Base-by-base conservation (phyloP, 2,888 invertebrate genomes). In the Netelia fuscicornis region DNA sequence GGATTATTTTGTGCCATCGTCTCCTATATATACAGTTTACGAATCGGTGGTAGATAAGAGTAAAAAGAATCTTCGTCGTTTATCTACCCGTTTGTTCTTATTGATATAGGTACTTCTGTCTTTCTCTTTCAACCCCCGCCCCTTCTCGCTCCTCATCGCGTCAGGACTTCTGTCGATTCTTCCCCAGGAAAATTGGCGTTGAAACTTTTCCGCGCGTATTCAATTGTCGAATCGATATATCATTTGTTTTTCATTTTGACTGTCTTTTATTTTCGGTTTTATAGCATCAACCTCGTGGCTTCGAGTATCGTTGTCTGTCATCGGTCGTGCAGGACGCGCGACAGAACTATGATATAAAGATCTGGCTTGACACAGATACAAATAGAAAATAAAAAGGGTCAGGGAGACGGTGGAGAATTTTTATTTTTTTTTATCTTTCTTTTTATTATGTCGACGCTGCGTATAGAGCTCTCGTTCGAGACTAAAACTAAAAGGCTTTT, bases 401-500 rank as follows among this genome's bases (percentile, higher is more conserved):
- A 48, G 20, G 48, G 48, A 10, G 67, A 10, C n/a, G 20, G 48
- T 2, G 37, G 20, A 48, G 48, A 70, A 20, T 58, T 58, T 78
- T 77, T 60, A 13, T 48, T 48, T 77, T 11, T 48, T 48, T 48
- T 2, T 37, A 5, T 37, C 6, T 37, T 1, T 25, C 6, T 37
- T 1, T 25, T 65, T 56, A 67, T 76, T 56, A 37, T 37, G 37
- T 77, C 30, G 30, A 68, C 68, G 68, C 62, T 62, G 78, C 37
- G 44, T 11, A 17, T 54, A 58, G 65, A 65, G 54, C 44, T 30
- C 25, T 77, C 58, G 67, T 58, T 68, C 17, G 67, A 58, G 77
- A 58, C 70, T 70, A 60, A 78, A 70, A 68, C 77, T 44, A 70
- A 78, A 78, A 78, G 23, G 62, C 70, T 70, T 78, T 70, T 60